Evolutionary conservation across 1,140 invertebrate species (phyloP).

Genomic region (Chymomyza costata): DNA sequence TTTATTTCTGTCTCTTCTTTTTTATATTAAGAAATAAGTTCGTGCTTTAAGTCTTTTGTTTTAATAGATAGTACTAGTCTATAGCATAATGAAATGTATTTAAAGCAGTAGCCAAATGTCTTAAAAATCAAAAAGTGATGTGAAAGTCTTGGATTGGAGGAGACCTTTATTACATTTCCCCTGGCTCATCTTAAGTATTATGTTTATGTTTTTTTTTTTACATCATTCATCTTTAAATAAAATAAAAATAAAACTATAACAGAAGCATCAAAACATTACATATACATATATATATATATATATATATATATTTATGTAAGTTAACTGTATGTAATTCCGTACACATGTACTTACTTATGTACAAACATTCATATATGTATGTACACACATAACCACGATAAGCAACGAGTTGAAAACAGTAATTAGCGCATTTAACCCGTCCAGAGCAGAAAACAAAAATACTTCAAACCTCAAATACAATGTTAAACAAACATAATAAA

Average conservation of each 20-base stretch:
- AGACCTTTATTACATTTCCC: constrained; percentile 28
- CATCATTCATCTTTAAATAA: not conserved
- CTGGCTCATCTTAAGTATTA: constrained; percentile 9
- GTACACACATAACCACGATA: constrained; percentile 27
- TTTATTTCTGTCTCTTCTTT: not conserved
- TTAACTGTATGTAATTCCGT: not conserved
- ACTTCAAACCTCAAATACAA: not conserved
- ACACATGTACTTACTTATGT: too few relatives aligned
- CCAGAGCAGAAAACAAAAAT: not conserved
- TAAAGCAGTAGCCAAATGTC: constrained; percentile 37
- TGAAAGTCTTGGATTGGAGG: constrained; percentile 12
- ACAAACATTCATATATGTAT: too few relatives aligned
- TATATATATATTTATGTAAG: not conserved
- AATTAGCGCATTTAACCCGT: constrained; percentile 58
- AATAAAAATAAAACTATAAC: too few relatives aligned
- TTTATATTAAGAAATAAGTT: constrained; percentile 26
- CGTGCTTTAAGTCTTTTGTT: constrained; percentile 37
- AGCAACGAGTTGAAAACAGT: constrained; percentile 68
- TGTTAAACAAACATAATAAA: constrained; percentile 65
- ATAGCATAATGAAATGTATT: constrained; percentile 20
- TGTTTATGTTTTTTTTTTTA: not conserved
- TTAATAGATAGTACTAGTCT: constrained; percentile 14
- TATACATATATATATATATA: too few relatives aligned
- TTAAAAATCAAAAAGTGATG: constrained; percentile 11
- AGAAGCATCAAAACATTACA: too few relatives aligned